Percentiles rank a stretch among this genome's conserved stretches.
Conservation (phyloP, 2,113 vertebrate genomes). For the Oostethus manadensis region DNA sequence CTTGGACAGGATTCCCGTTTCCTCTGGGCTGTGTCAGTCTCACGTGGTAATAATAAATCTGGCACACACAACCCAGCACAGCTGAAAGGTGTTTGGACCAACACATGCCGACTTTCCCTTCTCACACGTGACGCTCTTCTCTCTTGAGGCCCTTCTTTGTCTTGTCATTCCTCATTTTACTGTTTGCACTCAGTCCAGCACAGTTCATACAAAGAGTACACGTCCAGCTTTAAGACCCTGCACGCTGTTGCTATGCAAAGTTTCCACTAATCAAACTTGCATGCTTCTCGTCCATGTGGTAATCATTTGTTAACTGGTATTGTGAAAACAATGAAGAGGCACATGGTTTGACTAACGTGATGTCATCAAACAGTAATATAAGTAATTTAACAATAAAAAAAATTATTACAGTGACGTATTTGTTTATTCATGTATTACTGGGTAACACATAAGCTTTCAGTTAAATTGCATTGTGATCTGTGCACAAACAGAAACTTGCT, state of each 20-base stretch:
- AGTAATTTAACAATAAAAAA: background rate
- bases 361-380: background rate
- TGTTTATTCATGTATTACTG: no score
- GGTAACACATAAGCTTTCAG: no score
- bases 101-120: conserved; percentile 4
- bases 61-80: conserved; percentile 35
- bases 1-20: conserved; percentile 52
- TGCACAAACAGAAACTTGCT: no score
- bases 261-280: background rate
- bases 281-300: background rate
- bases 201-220: background rate
- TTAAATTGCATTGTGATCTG: no score
- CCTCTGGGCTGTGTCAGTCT: conserved; percentile 47
- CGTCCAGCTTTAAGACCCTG: background rate
- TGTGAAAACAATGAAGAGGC: no score
- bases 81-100: conserved; percentile 56
- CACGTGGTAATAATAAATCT: conserved; percentile 62
- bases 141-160: conserved; percentile 20
- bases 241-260: background rate
- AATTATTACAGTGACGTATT: no score
- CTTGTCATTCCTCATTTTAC: conserved; percentile 19
- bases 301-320: background rate
- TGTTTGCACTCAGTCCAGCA: conserved; percentile 14
- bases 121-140: conserved; percentile 23
- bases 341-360: background rate